Evolutionary conservation across 2,113 vertebrate species (phyloP), one percentile per base, ranked within the genome.

Genomic region (Lamprologus ornatipinnis): DNA sequence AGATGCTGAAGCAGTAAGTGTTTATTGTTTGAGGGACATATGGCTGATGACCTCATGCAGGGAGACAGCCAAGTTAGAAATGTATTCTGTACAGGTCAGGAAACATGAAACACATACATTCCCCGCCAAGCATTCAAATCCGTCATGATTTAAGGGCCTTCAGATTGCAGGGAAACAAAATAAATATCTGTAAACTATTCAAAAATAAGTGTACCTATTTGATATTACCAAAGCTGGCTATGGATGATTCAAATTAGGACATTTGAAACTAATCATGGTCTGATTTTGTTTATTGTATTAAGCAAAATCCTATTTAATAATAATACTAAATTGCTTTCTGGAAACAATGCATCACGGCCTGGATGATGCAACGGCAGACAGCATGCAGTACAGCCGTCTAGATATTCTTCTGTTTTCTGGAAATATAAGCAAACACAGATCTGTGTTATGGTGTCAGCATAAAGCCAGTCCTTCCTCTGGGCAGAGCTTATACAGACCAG

Each of bases 221-320:
- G 51, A 88, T 51, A 78, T 80, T 49, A 79, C 85, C 75, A 80
- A 80, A 73, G 35, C 37, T 79, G 54, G 70, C 10, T 26, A 31
- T 10, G 58, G 33, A 68, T 57, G 19, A 82, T 80, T 85, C 26
- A 86, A 85, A 89, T n/a, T 2, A 47, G 82, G 26, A 82, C 54
- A 88, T 89, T 85, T 80, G 33, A 89, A 87, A 86, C 65, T 45
- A 92, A 85, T 92, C 58, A 60, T 2, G 31, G 40, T 23, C 57
- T 70, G 45, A 35, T 85, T 79, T 85, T 21, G 91, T 87, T 88
- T 88, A 91, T 79, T 89, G 47, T 79, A 88, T 87, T 80, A 88
- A 87, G 47, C 23, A 4, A 87, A 82, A 78, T 80, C 45, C 21
- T 85, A 75, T 87, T 84, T 89, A 57, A 79, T 87, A 86, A 90